phyloP scores from a whole-genome alignment of 1,140 invertebrate genomes.

The Drosophila jambulina region DNA sequence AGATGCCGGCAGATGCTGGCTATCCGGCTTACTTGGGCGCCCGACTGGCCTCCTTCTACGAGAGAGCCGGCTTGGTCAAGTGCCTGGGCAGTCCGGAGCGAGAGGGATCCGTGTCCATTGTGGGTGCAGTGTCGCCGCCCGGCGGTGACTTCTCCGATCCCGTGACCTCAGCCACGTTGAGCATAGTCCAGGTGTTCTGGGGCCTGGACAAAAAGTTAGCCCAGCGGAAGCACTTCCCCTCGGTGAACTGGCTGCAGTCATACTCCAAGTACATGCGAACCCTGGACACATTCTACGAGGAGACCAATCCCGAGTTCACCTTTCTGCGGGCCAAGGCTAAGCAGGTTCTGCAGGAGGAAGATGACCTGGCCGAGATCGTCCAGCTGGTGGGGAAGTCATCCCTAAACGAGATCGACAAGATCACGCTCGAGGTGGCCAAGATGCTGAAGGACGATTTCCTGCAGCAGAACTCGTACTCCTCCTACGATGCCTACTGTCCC shows the following conservation, averaged over 20 bases:
- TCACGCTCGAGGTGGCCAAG: slow-evolving; percentile 75
- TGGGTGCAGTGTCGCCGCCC: slow-evolving; percentile 99
- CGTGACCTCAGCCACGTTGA: slow-evolving; percentile 98
- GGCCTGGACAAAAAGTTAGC: slow-evolving; percentile 99
- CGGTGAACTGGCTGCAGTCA: slow-evolving; percentile 98
- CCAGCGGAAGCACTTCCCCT: slow-evolving; percentile 99
- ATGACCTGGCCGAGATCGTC: slow-evolving; percentile 95
- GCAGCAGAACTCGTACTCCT: slow-evolving; percentile 78
- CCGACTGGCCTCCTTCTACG: slow-evolving; percentile 99
- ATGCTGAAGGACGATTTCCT: slow-evolving; percentile 80
- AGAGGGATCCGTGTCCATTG: slow-evolving; percentile 99
- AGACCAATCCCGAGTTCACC: slow-evolving; percentile 90
- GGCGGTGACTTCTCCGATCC: slow-evolving; percentile 99
- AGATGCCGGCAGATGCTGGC: slow-evolving; percentile 99
- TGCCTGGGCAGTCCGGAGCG: slow-evolving; percentile 99
- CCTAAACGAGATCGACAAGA: slow-evolving; percentile 85
- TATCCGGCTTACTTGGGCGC: slow-evolving; percentile 99
- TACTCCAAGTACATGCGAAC: slow-evolving; percentile 93
- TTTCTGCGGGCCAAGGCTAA: slow-evolving; percentile 87
- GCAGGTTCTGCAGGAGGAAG: slow-evolving; percentile 93
- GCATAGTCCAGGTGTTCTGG: slow-evolving; percentile 99
- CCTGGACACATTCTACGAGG: slow-evolving; percentile 93
- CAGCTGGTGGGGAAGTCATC: slow-evolving; percentile 95
- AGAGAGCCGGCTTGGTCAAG: slow-evolving; percentile 98
- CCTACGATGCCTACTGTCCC: slow-evolving; percentile 72